These are phyloP conservation scores for Perognathus longimembris DNA, from an alignment of 2,113 vertebrate genomes.

Conservation along the genomic window DNA sequence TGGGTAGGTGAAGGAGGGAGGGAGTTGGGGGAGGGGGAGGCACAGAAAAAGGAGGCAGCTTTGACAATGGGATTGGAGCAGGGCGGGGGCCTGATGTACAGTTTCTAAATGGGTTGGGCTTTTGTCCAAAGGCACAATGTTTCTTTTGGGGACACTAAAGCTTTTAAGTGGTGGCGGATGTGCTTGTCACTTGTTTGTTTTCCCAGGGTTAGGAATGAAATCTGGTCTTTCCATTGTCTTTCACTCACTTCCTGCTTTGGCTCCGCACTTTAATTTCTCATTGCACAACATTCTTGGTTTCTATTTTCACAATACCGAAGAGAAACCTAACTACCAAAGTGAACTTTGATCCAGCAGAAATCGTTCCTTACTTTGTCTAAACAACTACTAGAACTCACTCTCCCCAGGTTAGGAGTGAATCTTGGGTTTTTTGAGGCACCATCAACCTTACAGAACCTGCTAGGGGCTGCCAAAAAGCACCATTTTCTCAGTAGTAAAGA, in stretches of 20 bases:
- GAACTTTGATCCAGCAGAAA: background rate
- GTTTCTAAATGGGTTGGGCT: background rate
- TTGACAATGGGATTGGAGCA: background rate
- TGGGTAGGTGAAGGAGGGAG: background rate
- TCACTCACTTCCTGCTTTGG: conserved; percentile 58
- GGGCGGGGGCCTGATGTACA: background rate
- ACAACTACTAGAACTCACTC: background rate
- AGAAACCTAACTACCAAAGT: conserved; percentile 57
- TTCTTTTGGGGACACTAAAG: conserved; percentile 24
- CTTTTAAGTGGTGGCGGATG: conserved; percentile 25
- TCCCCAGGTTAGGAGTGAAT: background rate
- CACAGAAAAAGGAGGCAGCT: background rate
- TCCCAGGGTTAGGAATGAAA: conserved; percentile 53
- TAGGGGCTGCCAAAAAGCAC: background rate
- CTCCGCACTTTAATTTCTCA: conserved; percentile 35
- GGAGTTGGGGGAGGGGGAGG: background rate
- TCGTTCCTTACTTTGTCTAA: conserved; percentile 11
- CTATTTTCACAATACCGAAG: conserved; percentile 53
- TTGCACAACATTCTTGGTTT: conserved; percentile 61
- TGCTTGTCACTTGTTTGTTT: conserved; percentile 43
- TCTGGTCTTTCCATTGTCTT: conserved; percentile 45
- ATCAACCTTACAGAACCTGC: background rate
- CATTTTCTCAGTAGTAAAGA: background rate
- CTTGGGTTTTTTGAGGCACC: conserved; percentile 4
- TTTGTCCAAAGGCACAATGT: conserved; percentile 38